These are phyloP conservation scores for Stylophora pistillata DNA, from an alignment of 64 coral and sea anemone genomes.

Conservation along the genomic window DNA sequence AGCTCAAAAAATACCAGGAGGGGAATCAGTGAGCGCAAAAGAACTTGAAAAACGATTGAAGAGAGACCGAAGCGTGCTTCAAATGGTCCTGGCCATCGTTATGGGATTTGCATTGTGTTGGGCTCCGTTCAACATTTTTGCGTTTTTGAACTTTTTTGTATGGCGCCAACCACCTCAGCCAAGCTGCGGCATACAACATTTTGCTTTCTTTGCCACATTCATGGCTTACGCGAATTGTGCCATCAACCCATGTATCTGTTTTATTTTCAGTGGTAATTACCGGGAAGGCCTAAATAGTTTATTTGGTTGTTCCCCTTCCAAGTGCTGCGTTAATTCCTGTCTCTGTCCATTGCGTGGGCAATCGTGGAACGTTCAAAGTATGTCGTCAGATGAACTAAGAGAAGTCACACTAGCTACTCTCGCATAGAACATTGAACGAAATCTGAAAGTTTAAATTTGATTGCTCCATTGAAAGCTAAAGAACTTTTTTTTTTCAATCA, in stretches of 20 bases:
- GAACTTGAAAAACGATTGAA: slow-evolving; percentile 13
- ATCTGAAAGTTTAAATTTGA: background rate
- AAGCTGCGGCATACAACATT: background rate
- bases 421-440: background rate
- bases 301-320: background rate
- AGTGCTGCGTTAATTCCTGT: background rate
- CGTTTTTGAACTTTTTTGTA: slow-evolving; percentile 32
- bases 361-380: slow-evolving; percentile 15
- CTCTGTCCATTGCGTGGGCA: background rate
- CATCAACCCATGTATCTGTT: slow-evolving; percentile 29
- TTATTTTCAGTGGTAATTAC: slow-evolving; percentile 37
- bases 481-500: background rate
- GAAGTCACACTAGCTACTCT: slow-evolving; percentile 9
- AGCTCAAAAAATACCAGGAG: slow-evolving; percentile 13
- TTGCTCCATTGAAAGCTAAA: background rate
- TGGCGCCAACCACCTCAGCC: background rate
- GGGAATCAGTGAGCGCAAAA: slow-evolving; percentile 12
- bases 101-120: slow-evolving; percentile 29
- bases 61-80: slow-evolving; percentile 26
- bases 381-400: background rate
- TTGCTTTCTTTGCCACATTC: background rate
- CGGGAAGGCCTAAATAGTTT: slow-evolving; percentile 17
- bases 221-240: slow-evolving; percentile 22
- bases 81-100: slow-evolving; percentile 21
- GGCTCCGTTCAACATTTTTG: background rate